phyloP scores from a whole-genome alignment of 1,140 invertebrate genomes.

The Drosophila varians region DNA sequence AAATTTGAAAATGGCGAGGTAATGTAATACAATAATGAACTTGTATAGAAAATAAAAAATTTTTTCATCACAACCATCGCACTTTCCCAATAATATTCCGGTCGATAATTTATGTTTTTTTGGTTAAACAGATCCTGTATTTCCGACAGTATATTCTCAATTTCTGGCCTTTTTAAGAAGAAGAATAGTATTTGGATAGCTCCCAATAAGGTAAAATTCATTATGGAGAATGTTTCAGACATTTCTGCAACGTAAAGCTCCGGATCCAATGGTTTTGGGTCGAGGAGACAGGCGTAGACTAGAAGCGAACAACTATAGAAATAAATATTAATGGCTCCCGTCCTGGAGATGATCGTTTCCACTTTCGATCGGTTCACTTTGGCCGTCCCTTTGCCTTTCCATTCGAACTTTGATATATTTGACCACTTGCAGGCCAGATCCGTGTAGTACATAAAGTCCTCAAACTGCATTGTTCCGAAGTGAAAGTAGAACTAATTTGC shows the following conservation, averaged over 20 bases:
- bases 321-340: not conserved
- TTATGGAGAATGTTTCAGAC: not conserved
- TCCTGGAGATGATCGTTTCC: not conserved
- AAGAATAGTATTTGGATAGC: not conserved
- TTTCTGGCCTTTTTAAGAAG: not conserved
- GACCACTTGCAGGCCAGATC: not conserved
- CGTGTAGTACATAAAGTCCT: not conserved
- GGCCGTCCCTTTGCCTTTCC: constrained; percentile 8
- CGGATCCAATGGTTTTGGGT: not conserved
- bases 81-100: not conserved
- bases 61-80: not conserved
- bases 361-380: not conserved
- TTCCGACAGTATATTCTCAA: not conserved
- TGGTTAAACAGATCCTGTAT: not conserved
- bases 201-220: not conserved
- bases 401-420: constrained; percentile 1
- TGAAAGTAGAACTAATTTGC: not conserved
- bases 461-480: not conserved
- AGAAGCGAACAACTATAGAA: not conserved
- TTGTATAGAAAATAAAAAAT: not conserved
- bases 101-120: not conserved
- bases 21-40: not conserved
- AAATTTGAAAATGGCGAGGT: not conserved
- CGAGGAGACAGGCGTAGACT: not conserved
- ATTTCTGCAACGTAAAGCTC: not conserved